These are phyloP conservation scores for Barypeithes pellucidus DNA, from an alignment of 2,888 invertebrate genomes.

Conservation along the genomic window DNA sequence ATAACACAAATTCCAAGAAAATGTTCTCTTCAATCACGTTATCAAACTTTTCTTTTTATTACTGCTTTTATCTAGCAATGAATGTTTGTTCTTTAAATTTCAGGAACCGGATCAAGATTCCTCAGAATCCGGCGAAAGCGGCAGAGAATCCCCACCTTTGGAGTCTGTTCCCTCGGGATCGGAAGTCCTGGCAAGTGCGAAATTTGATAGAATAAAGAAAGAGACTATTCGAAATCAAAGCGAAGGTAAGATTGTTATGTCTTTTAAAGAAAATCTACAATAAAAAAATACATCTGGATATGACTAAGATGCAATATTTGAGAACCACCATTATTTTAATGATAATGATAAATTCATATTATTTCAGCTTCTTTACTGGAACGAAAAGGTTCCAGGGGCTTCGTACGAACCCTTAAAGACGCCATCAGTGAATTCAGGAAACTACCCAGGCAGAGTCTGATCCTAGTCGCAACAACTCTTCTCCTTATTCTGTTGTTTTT, in stretches of 20 bases:
- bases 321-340: too few relatives aligned
- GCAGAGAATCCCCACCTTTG: constrained; percentile 61
- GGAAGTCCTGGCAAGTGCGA: constrained; percentile 53
- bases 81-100: constrained; percentile 30
- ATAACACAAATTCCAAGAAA: neutral
- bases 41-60: too few relatives aligned
- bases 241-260: constrained; percentile 55
- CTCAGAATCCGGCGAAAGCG: constrained; percentile 66
- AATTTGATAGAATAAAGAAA: constrained; percentile 51
- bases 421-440: constrained; percentile 62
- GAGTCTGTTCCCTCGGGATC: constrained; percentile 47
- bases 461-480: constrained; percentile 73
- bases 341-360: neutral
- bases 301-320: too few relatives aligned
- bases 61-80: too few relatives aligned
- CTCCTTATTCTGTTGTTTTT: constrained; percentile 74
- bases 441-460: constrained; percentile 72
- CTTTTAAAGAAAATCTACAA: too few relatives aligned
- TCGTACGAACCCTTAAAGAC: constrained; percentile 58
- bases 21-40: too few relatives aligned
- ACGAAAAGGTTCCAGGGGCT: constrained; percentile 56
- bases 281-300: too few relatives aligned
- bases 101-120: constrained; percentile 63
- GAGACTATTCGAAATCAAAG: constrained; percentile 52
- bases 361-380: constrained; percentile 54